Evolutionary conservation across 2,888 invertebrate species (phyloP), one percentile per base, ranked within the genome.

Genomic region (Melinopterus prodromus): DNA sequence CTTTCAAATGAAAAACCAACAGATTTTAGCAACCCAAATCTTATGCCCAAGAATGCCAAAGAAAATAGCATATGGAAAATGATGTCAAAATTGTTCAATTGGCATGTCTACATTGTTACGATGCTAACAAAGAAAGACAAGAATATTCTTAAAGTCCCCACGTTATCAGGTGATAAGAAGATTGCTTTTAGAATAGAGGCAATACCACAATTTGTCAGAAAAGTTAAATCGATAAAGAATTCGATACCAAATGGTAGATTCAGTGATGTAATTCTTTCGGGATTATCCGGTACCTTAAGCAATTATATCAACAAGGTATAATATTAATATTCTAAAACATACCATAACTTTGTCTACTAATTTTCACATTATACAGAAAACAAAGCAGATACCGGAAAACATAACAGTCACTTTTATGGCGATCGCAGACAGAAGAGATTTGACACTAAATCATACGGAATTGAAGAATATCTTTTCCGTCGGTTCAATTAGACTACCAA

Each of bases 201-300:
- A 37, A 16, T 70, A 7, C 69, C 16, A 38, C 77, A 74, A 16
- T 37, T 79, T 16, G 26, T 26, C 26, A 26, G 15, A 36, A 80
- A 78, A 79, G 76, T 80, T 69, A 80, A 80, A 71, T 72, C 78
- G 35, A 77, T 80, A 9, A 78, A 72, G 16, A 77, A 36, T 69
- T 16, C 16, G 69, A 26, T 80, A 7, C 26, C 26, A 26, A 26
- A 71, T 15, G 76, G 80, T 70, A 77, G 70, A 6, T 80, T 80
- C 75, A 77, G 36, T n/a, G 74, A 70, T 37, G 75, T 80, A 7
- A 14, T 80, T 16, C 69, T 72, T 16, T 74, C 80, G 6, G 80
- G 75, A n/a, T 0, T 80, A 36, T 80, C 80, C 16, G 78, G 77
- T 9, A 80, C 78, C 37, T 74, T 80, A 71, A 77, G 71, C 26